Conservation (phyloP, 2,888 invertebrate species). For the Encarsia formosa region DNA sequence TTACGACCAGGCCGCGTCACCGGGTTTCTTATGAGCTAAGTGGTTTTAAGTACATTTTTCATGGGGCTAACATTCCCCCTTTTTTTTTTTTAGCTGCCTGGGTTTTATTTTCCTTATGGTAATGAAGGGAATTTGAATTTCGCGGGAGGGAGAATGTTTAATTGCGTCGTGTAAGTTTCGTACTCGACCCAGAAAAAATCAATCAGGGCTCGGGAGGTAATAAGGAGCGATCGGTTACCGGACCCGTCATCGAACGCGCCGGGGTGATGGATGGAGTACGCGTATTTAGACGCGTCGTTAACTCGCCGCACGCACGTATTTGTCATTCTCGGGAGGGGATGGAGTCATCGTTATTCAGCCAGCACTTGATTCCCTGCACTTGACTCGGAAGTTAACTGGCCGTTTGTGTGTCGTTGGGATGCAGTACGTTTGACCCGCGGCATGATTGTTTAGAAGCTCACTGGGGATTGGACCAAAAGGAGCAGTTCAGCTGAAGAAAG, state of each 20-base stretch:
- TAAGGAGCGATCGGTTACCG: neutral
- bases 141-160: too few species aligned
- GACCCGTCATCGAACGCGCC: slow-evolving; percentile 30
- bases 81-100: slow-evolving; percentile 2
- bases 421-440: too few species aligned
- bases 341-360: slow-evolving; percentile 19
- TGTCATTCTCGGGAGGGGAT: slow-evolving; percentile 25
- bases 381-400: slow-evolving; percentile 12
- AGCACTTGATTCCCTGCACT: slow-evolving; percentile 28
- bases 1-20: slow-evolving; percentile 9
- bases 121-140: neutral
- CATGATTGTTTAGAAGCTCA: too few species aligned
- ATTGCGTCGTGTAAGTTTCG: neutral
- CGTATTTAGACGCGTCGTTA: slow-evolving; percentile 39
- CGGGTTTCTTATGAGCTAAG: slow-evolving; percentile 8
- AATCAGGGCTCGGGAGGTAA: neutral
- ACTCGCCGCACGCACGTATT: slow-evolving; percentile 28
- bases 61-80: neutral
- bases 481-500: too few species aligned
- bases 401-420: too few species aligned
- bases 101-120: neutral
- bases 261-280: slow-evolving; percentile 36
- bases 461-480: too few species aligned
- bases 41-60: slow-evolving; percentile 15
- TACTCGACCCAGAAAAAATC: neutral